phyloP scores from a whole-genome alignment of 2,888 invertebrate species.

The Elegia similella region DNA sequence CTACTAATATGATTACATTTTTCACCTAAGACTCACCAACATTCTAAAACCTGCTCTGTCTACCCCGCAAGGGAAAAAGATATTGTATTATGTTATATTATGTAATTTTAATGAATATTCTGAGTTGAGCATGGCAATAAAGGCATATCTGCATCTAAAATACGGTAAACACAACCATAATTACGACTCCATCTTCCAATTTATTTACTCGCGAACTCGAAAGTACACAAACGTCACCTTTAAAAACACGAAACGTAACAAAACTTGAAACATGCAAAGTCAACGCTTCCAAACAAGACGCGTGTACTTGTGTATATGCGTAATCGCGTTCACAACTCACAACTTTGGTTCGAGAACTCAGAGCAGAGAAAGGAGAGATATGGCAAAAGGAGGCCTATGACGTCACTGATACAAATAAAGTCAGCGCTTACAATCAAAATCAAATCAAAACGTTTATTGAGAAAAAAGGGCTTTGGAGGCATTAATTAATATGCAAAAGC shows the following conservation, averaged over 20 bases:
- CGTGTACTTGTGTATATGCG: slow-evolving; percentile 1
- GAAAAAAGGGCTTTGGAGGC: too few species aligned
- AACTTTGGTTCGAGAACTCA: not conserved
- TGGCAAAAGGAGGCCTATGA: not conserved
- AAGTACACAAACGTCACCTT: slow-evolving; percentile 8
- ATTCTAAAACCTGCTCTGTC: too few species aligned
- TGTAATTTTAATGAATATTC: too few species aligned
- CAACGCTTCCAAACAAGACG: slow-evolving; percentile 6
- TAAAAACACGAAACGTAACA: slow-evolving; percentile 1
- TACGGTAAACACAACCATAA: not conserved
- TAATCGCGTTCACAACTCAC: slow-evolving; percentile 8
- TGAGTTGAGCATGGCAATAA: too few species aligned
- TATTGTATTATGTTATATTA: too few species aligned
- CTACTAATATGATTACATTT: too few species aligned
- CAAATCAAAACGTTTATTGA: too few species aligned
- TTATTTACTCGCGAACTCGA: not conserved
- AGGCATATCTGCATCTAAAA: too few species aligned
- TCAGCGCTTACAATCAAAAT: too few species aligned
- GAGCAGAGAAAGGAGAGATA: not conserved
- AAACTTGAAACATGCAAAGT: not conserved
- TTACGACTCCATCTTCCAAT: not conserved
- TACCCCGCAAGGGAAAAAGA: too few species aligned
- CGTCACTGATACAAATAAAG: not conserved
- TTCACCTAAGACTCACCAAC: too few species aligned
- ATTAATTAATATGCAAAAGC: too few species aligned